phyloP scores from a whole-genome alignment of 1,140 invertebrate species.

The Megathymus violae region DNA sequence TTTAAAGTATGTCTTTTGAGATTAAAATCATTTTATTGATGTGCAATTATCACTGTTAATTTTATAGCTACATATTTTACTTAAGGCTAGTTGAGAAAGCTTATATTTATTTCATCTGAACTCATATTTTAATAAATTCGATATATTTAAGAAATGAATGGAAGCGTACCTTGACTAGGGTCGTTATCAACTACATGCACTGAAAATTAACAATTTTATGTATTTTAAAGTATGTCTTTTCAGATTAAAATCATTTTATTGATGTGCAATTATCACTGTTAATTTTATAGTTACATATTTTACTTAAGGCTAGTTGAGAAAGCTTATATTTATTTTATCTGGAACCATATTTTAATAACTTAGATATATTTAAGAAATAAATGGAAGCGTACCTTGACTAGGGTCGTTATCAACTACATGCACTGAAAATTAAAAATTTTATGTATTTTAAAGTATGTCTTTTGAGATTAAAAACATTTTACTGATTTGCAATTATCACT shows the following conservation, averaged over 20 bases:
- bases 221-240: not conserved
- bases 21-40: not conserved
- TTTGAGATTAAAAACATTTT: slow-evolving; percentile 1
- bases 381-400: slow-evolving; percentile 35
- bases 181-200: slow-evolving; percentile 35
- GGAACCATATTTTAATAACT: no score
- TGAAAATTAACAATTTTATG: slow-evolving; percentile 30
- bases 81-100: no score
- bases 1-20: not conserved
- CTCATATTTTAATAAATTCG: no score
- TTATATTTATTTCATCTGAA: no score
- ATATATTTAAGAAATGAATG: slow-evolving; percentile 20
- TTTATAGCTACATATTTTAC: no score
- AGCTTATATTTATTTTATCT: no score
- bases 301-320: no score
- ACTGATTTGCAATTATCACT: not conserved
- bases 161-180: slow-evolving; percentile 31
- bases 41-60: no score
- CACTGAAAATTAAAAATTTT: slow-evolving; percentile 42
- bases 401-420: slow-evolving; percentile 45
- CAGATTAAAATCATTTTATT: not conserved
- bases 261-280: no score
- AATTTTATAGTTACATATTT: no score
- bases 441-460: not conserved
- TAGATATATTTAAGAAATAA: no score